A percentile compares a stretch with the other conserved stretches of the same genome.
These are phyloP conservation scores for Cebidichthys violaceus DNA, from an alignment of 2,113 vertebrate species.

Conservation along the genomic window DNA sequence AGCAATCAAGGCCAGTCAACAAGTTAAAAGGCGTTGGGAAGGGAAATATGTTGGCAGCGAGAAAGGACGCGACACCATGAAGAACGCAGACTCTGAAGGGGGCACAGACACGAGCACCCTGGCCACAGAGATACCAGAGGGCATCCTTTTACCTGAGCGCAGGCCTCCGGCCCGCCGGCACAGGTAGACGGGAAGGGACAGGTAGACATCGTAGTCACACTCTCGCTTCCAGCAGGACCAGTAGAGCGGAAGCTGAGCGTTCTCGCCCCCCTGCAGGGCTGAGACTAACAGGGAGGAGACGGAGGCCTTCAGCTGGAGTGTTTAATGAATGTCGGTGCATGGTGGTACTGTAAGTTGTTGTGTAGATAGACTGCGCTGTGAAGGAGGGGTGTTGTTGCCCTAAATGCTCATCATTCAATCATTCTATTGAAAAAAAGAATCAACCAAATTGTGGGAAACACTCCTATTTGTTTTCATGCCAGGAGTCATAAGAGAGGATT, in stretches of 20 bases:
- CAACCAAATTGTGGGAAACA: not conserved
- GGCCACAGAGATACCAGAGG: conserved; percentile 58
- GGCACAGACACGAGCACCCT: conserved; percentile 59
- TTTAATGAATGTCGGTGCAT: conserved; percentile 42
- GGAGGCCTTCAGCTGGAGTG: conserved; percentile 73
- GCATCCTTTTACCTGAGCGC: conserved; percentile 84
- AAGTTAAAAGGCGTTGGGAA: conserved; percentile 47
- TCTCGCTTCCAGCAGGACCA: conserved; percentile 89
- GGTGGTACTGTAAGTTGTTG: not conserved
- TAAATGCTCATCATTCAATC: not conserved
- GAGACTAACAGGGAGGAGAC: conserved; percentile 82
- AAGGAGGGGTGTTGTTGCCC: not conserved
- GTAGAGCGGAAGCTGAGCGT: conserved; percentile 85
- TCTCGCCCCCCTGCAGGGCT: conserved; percentile 84
- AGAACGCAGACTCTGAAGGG: conserved; percentile 65
- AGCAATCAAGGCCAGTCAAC: conserved; percentile 63
- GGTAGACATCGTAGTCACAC: conserved; percentile 88
- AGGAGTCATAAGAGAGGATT: not conserved
- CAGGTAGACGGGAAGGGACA: conserved; percentile 87
- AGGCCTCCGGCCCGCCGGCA: conserved; percentile 86
- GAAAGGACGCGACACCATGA: conserved; percentile 63
- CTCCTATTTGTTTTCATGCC: not conserved
- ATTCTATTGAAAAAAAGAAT: not conserved
- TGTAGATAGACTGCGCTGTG: not conserved
- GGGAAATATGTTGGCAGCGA: conserved; percentile 48